Evolutionary conservation across 1,140 invertebrate species (phyloP).

Genomic region (Scaptodrosophila lebanonensis): DNA sequence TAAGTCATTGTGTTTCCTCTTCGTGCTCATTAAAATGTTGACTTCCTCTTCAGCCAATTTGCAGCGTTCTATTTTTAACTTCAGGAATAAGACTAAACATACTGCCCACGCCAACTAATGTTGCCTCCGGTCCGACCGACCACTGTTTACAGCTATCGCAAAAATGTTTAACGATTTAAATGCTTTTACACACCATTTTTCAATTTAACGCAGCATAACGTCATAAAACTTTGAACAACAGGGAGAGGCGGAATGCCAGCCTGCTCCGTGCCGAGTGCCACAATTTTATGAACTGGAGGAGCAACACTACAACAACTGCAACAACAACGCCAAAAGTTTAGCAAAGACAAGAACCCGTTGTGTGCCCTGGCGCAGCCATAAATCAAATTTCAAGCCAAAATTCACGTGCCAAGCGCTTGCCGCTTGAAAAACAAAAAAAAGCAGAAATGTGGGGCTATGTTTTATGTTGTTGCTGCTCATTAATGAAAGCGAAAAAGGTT

Average conservation of each 20-base stretch:
- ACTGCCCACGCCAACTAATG: too few relatives aligned
- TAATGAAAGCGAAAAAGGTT: slow-evolving; percentile 71
- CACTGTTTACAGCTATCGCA: slow-evolving; percentile 10
- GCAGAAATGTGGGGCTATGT: too few relatives aligned
- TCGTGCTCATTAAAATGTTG: too few relatives aligned
- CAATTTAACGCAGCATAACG: slow-evolving; percentile 61
- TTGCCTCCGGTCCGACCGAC: too few relatives aligned
- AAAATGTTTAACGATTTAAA: slow-evolving; percentile 58
- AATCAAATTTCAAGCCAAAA: slow-evolving; percentile 60
- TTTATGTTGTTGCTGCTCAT: slow-evolving; percentile 39
- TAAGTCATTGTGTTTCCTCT: too few relatives aligned
- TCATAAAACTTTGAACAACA: slow-evolving; percentile 32
- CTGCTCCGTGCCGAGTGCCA: too few relatives aligned
- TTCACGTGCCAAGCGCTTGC: slow-evolving; percentile 59
- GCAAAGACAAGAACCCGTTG: slow-evolving; percentile 41
- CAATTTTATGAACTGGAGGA: slow-evolving; percentile 25
- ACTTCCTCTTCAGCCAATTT: too few relatives aligned
- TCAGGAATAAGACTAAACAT: too few relatives aligned
- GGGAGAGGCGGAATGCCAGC: too few relatives aligned
- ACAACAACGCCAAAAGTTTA: slow-evolving; percentile 1
- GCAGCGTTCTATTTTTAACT: too few relatives aligned
- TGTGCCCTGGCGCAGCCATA: slow-evolving; percentile 34
- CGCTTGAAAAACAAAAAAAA: too few relatives aligned
- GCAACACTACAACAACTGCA: not conserved
- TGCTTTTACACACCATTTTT: slow-evolving; percentile 69